Evolutionary conservation across 2,113 vertebrate genomes (phyloP), one percentile per base, ranked within the genome.

Genomic region (Heterocephalus glaber): DNA sequence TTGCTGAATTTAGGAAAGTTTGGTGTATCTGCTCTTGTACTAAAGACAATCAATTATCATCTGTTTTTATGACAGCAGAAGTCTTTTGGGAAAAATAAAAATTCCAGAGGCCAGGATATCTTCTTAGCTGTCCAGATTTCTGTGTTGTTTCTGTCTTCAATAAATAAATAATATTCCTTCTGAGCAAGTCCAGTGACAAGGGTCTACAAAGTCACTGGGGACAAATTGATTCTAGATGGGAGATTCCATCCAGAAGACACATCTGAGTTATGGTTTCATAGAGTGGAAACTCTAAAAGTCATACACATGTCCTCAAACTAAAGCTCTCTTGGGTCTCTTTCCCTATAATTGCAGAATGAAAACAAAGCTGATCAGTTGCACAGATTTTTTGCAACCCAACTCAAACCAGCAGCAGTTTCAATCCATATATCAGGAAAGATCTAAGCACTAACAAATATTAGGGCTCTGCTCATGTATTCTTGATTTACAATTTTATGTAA

Each of bases 401-500:
- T 96, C 92, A 97, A 92, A 61, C 83, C 77, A 94, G 58, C 3
- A 79, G 76, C 90, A 58, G 41, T 94, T 98, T 97, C 88, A 91
- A 82, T 97, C 94, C 88, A 94, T 96, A 89, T 97, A 86, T 96
- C 96, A 95, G 90, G 89, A 95, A 97, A 96, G 97, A 98, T 94
- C 92, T 66, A 97, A 97, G 88, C 63, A 96, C 44, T 94, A 97
- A 98, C 96, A 95, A 98, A 96, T 98, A 98, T 98, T 65, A 95
- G 68, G 94, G 74, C 86, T 87, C 17, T 35, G 11, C 79, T 89
- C 94, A 81, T 97, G 96, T 97, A 96, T 96, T 98, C 97, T 97
- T 98, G 96, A 98, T 98, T 97, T 96, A 96, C 26, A 97, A 74
- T 97, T 97, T 96, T 96, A 96, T 97, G 95, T 94, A 97, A 97